Percentiles rank a stretch among this genome's conserved stretches.
These are phyloP conservation scores for Sphyrna mokarran DNA, from an alignment of 2,113 vertebrate genomes.

Conservation along the genomic window DNA sequence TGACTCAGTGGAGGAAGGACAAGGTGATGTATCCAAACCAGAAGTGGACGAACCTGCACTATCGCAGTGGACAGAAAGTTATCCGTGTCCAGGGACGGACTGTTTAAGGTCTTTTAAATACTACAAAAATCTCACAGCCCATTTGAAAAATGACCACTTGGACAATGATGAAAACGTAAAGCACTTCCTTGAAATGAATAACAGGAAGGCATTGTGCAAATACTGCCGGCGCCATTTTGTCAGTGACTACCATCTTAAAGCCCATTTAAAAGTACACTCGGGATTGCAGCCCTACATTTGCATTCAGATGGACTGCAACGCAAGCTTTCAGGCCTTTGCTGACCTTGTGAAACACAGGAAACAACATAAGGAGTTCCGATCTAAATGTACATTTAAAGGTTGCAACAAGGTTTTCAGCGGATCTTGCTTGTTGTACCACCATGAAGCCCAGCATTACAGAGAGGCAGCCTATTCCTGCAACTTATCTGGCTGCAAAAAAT, in stretches of 20 bases:
- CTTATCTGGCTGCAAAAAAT: constrained; percentile 77
- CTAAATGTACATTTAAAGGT: constrained; percentile 83
- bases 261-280: constrained; percentile 75
- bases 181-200: constrained; percentile 84
- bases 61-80: constrained; percentile 44
- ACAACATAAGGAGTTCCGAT: constrained; percentile 78
- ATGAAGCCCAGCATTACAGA: constrained; percentile 93
- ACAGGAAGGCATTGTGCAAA: constrained; percentile 82
- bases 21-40: background rate
- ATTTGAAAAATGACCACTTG: constrained; percentile 82
- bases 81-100: constrained; percentile 81
- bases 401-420: constrained; percentile 86
- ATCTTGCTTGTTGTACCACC: constrained; percentile 87
- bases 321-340: constrained; percentile 73
- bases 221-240: constrained; percentile 88
- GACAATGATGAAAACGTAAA: constrained; percentile 81
- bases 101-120: constrained; percentile 84
- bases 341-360: constrained; percentile 79
- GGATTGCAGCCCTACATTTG: constrained; percentile 79
- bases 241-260: constrained; percentile 77
- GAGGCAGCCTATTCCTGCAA: constrained; percentile 84
- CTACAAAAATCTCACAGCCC: constrained; percentile 89
- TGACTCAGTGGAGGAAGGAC: background rate
- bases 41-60: background rate
- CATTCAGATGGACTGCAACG: constrained; percentile 76